These are phyloP conservation scores for Dioctria linearis DNA, from an alignment of 2,888 invertebrate genomes.

Conservation along the genomic window DNA sequence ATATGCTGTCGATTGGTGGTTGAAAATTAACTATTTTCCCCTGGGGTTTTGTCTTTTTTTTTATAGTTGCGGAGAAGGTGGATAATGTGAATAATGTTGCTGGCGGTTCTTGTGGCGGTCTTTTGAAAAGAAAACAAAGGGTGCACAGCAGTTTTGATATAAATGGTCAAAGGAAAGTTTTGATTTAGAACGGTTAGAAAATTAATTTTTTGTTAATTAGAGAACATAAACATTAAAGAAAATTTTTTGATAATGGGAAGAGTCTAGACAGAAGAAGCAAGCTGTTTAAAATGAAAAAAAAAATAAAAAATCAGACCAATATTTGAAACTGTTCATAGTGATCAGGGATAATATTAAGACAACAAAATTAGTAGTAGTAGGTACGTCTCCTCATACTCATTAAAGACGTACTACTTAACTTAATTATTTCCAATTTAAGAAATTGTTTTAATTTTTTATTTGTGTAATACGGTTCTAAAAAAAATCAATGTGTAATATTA, in stretches of 20 bases:
- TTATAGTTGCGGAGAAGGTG: background rate
- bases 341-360: no score
- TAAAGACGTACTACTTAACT: no score
- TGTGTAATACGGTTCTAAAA: no score
- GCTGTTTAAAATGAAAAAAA: no score
- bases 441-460: no score
- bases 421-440: no score
- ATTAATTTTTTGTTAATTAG: conserved; percentile 51
- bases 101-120: conserved; percentile 18
- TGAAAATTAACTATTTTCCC: conserved; percentile 6
- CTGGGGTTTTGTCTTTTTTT: background rate
- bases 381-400: no score
- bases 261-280: conserved; percentile 34
- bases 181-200: conserved; percentile 45
- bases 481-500: no score
- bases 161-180: conserved; percentile 53
- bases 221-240: conserved; percentile 3
- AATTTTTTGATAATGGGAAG: conserved; percentile 8
- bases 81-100: background rate
- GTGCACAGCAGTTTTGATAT: conserved; percentile 30
- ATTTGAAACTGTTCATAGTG: no score
- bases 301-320: no score
- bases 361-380: no score
- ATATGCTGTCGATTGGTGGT: conserved; percentile 22
- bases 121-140: conserved; percentile 20